phyloP scores from a whole-genome alignment of 1,140 invertebrate genomes.

The Heliothis virescens region DNA sequence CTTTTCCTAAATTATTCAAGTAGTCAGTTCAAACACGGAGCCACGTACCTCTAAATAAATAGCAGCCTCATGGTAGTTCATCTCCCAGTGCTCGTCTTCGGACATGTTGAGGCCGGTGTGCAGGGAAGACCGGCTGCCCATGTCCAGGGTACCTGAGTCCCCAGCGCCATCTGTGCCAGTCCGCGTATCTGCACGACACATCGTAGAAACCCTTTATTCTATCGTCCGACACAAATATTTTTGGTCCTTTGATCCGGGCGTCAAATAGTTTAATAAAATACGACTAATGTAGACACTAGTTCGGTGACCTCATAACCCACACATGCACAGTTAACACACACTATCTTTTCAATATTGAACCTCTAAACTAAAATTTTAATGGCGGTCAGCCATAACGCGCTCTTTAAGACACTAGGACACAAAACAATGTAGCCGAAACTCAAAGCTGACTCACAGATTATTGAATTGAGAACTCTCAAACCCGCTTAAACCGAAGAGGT shows the following conservation, averaged over 20 bases:
- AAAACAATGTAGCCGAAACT: conserved; percentile 5
- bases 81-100: conserved; percentile 91
- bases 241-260: conserved; percentile 6
- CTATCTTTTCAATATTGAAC: not conserved
- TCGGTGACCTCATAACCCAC: not conserved
- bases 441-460: not conserved
- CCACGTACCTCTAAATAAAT: conserved; percentile 92
- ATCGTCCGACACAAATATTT: not conserved
- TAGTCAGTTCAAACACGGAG: not conserved
- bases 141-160: conserved; percentile 77
- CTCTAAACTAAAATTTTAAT: not conserved
- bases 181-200: conserved; percentile 66
- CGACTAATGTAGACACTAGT: too few species aligned
- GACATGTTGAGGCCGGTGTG: conserved; percentile 83
- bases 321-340: not conserved
- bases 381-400: not conserved
- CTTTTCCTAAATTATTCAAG: not conserved
- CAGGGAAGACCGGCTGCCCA: conserved; percentile 83
- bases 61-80: conserved; percentile 96
- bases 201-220: not conserved
- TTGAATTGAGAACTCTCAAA: not conserved
- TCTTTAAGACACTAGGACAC: not conserved
- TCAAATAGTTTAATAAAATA: not conserved
- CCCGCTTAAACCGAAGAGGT: not conserved
- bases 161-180: conserved; percentile 73